A percentile compares a stretch with the other conserved stretches of the same genome.
Conservation (phyloP, 2,797 vertebrate species). For the Propithecus perrieri region DNA sequence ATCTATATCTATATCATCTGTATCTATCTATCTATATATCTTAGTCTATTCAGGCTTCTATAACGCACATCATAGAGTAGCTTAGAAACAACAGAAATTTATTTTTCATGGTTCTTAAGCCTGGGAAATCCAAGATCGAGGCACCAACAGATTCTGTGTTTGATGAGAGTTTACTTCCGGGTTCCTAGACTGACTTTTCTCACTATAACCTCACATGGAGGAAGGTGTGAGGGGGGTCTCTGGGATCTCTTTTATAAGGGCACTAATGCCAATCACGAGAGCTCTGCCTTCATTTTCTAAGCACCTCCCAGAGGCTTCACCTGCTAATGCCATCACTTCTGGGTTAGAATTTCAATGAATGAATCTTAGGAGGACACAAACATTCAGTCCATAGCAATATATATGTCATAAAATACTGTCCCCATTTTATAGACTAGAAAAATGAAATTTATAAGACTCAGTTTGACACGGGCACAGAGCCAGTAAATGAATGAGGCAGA, state of each 20-base stretch:
- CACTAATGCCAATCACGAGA: background rate
- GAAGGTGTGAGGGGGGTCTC: background rate
- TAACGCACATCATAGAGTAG: background rate
- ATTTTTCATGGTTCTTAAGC: background rate
- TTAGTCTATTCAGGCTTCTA: background rate
- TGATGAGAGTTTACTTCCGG: background rate
- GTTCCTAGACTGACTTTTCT: background rate
- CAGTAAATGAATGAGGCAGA: background rate
- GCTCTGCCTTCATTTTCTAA: background rate
- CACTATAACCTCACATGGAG: rapidly evolving
- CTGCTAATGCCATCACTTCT: background rate
- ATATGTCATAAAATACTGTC: background rate
- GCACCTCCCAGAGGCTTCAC: rapidly evolving
- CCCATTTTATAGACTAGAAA: background rate
- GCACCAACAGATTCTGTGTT: background rate
- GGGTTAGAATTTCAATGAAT: background rate
- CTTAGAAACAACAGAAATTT: background rate
- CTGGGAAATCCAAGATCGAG: background rate
- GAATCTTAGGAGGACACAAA: background rate
- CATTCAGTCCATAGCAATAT: background rate
- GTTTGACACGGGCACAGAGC: background rate
- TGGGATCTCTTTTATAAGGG: background rate
- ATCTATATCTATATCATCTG: background rate
- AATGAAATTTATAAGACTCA: background rate
- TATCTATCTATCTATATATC: background rate